Evolutionary conservation across 2,888 invertebrate species (phyloP).

Genomic region (Acanthosepion esculentum): DNA sequence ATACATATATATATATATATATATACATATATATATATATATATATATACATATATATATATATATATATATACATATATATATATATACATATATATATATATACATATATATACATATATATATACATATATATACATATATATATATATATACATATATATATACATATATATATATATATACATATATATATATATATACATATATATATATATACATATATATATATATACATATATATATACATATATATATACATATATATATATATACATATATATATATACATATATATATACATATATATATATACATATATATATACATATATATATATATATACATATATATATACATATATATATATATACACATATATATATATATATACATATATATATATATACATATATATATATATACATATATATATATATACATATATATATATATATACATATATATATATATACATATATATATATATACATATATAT

Average conservation of each 20-base stretch:
- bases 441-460: too few species aligned
- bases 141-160: neutral
- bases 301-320: too few species aligned
- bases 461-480: too few species aligned
- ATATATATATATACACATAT: neutral
- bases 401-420: conserved; percentile 25
- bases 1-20: neutral
- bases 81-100: neutral
- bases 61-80: neutral
- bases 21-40: neutral
- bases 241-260: neutral
- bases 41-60: neutral
- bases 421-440: neutral
- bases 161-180: neutral
- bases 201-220: neutral
- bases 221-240: neutral
- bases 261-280: too few species aligned
- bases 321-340: too few species aligned
- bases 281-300: too few species aligned
- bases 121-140: neutral
- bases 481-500: too few species aligned
- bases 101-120: neutral
- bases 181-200: neutral
- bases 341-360: neutral
- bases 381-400: conserved; percentile 4